These are phyloP conservation scores for Lerema accius DNA, from an alignment of 1,140 invertebrate species.

Conservation along the genomic window DNA sequence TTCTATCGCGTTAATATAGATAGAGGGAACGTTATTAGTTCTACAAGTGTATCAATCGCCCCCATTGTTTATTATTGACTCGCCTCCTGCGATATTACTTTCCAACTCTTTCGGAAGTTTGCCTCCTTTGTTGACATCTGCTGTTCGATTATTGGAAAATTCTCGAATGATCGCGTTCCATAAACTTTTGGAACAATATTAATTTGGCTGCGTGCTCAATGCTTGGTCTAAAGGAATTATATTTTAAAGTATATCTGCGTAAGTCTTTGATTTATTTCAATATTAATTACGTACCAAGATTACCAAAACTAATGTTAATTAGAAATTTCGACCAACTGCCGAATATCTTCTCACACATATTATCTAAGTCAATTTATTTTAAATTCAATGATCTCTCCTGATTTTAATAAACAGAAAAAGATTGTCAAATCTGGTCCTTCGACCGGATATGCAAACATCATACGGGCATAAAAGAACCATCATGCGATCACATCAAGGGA, in stretches of 20 bases:
- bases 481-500: slow-evolving; percentile 19
- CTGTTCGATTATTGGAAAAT: slow-evolving; percentile 75
- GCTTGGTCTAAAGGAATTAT: slow-evolving; percentile 30
- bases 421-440: background rate
- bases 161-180: slow-evolving; percentile 57
- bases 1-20: slow-evolving; percentile 28
- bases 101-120: slow-evolving; percentile 82
- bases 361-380: too few species aligned
- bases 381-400: background rate
- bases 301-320: too few species aligned
- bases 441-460: slow-evolving; percentile 1
- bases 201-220: slow-evolving; percentile 44
- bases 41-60: slow-evolving; percentile 79
- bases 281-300: too few species aligned
- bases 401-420: background rate
- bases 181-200: slow-evolving; percentile 67
- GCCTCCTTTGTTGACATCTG: slow-evolving; percentile 78
- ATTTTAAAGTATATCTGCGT: background rate
- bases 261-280: background rate
- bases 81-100: slow-evolving; percentile 78
- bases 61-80: slow-evolving; percentile 78
- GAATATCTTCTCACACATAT: too few species aligned
- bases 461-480: background rate
- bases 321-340: too few species aligned
- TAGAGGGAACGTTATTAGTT: slow-evolving; percentile 72